A percentile compares a stretch with the other conserved stretches of the same genome.
Evolutionary conservation across 2,797 vertebrate species (phyloP).

Genomic region (Threskiornis aethiopicus): DNA sequence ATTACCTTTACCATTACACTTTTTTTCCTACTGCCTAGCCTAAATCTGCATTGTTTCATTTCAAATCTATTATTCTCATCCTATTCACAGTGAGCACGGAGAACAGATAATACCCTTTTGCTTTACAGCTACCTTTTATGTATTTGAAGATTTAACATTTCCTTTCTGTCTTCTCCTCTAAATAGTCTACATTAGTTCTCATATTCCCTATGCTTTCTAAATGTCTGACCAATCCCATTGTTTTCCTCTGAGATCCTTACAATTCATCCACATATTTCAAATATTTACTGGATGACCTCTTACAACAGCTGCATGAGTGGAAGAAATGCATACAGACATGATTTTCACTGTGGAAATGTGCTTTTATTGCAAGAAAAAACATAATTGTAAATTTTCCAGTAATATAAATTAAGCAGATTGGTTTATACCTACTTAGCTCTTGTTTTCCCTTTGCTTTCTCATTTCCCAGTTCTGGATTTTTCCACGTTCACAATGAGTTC

Average conservation of each 20-base stretch:
- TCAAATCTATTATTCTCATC: not conserved
- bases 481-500: not conserved
- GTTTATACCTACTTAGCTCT: not conserved
- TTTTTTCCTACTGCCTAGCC: not conserved
- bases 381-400: not conserved
- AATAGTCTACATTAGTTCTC: not conserved
- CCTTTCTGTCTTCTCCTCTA: not conserved
- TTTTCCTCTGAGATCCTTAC: not conserved
- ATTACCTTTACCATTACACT: not conserved
- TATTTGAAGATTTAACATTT: not conserved
- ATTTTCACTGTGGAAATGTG: not conserved
- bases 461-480: not conserved
- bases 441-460: fast-evolving
- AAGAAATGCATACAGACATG: not conserved
- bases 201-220: not conserved
- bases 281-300: not conserved
- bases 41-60: not conserved
- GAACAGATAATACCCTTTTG: not conserved
- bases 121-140: not conserved
- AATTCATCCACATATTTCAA: not conserved
- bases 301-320: not conserved
- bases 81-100: not conserved
- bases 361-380: not conserved
- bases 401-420: not conserved
- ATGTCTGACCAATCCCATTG: not conserved